Conservation (phyloP, 2,888 invertebrate genomes). For the Urechis unicinctus region DNA sequence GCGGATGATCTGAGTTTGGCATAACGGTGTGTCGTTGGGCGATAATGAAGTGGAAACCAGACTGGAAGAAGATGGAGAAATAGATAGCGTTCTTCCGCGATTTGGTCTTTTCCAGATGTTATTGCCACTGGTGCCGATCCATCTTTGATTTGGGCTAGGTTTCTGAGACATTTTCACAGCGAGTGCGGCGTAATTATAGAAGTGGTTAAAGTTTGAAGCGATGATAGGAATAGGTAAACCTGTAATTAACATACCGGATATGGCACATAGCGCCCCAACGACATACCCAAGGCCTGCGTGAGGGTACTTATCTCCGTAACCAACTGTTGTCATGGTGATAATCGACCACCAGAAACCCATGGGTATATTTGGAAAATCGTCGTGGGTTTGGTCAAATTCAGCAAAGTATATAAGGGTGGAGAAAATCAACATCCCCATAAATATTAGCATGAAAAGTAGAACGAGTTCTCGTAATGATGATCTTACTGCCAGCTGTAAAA, state of each 20-base stretch:
- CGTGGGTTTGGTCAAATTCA: slow-evolving; percentile 7
- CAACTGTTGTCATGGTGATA: slow-evolving; percentile 17
- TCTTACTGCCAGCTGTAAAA: slow-evolving; percentile 11
- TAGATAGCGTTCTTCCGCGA: too few relatives aligned
- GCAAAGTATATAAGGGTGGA: slow-evolving; percentile 14
- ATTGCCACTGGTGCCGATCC: neutral
- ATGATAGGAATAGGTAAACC: slow-evolving; percentile 17
- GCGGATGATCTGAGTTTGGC: too few relatives aligned
- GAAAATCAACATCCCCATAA: slow-evolving; percentile 16
- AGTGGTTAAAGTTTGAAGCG: slow-evolving; percentile 16
- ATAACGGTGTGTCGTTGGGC: too few relatives aligned
- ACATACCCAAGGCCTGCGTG: slow-evolving; percentile 9
- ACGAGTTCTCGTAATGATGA: slow-evolving; percentile 10
- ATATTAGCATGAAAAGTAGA: slow-evolving; percentile 12
- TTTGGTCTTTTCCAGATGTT: too few relatives aligned
- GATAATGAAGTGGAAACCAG: too few relatives aligned
- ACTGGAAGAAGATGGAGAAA: too few relatives aligned
- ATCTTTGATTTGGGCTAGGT: neutral
- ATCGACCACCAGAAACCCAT: slow-evolving; percentile 15
- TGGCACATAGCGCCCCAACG: slow-evolving; percentile 11
- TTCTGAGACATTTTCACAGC: slow-evolving; percentile 2
- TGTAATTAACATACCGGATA: slow-evolving; percentile 11
- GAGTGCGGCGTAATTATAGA: slow-evolving; percentile 8
- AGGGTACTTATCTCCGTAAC: slow-evolving; percentile 14
- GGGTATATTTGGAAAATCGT: slow-evolving; percentile 10